Conservation (phyloP, 1,140 invertebrate genomes). For the Hycleus cichorii region DNA sequence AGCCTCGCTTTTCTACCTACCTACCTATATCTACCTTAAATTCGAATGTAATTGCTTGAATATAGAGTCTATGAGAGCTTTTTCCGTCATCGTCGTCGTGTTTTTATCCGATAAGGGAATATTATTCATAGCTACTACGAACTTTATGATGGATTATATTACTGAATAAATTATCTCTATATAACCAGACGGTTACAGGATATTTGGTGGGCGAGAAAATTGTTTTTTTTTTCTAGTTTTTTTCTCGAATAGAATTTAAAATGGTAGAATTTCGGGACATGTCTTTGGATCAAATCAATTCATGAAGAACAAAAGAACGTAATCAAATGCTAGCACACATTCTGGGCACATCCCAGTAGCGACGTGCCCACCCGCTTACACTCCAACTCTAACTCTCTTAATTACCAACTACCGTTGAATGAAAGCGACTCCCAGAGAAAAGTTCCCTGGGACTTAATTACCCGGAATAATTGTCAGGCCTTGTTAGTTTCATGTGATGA, state of each 20-base stretch:
- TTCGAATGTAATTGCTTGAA: conserved; percentile 26
- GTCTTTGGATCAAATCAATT: conserved; percentile 7
- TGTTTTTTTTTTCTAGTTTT: not conserved
- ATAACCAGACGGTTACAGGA: conserved; percentile 7
- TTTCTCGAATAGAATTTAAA: not conserved
- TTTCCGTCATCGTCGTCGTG: not conserved
- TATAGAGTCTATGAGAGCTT: conserved; percentile 3
- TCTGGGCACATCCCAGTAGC: conserved; percentile 29
- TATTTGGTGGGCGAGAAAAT: conserved; percentile 6
- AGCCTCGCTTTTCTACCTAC: not conserved
- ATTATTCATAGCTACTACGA: conserved; percentile 3
- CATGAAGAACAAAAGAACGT: conserved; percentile 27
- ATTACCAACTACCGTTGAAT: conserved; percentile 35
- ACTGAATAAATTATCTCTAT: conserved; percentile 8
- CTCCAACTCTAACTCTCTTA: conserved; percentile 22
- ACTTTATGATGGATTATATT: conserved; percentile 6
- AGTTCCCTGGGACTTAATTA: conserved; percentile 40
- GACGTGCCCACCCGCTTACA: conserved; percentile 27
- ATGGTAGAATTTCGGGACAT: no score
- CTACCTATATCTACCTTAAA: conserved; percentile 22
- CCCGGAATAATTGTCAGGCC: conserved; percentile 42
- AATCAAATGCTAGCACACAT: conserved; percentile 37
- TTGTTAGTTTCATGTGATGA: conserved; percentile 35
- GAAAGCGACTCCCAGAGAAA: conserved; percentile 35
- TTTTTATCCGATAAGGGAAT: conserved; percentile 14